Conservation (phyloP, 2,797 vertebrate genomes). For the Bothrops alternatus region DNA sequence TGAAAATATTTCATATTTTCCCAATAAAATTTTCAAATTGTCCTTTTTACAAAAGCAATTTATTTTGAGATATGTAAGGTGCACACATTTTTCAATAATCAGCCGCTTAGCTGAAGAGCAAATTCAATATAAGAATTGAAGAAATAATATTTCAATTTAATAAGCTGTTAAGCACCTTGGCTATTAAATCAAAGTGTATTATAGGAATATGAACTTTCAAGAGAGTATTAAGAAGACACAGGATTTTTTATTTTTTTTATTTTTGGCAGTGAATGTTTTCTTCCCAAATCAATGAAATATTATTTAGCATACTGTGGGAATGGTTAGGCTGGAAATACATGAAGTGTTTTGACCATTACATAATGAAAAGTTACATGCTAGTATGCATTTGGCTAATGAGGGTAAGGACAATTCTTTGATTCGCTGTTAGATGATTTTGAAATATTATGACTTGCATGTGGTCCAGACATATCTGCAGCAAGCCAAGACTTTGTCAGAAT, state of each 20-base stretch:
- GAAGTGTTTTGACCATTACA: neutral
- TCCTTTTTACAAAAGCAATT: constrained; percentile 20
- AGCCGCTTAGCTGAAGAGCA: constrained; percentile 21
- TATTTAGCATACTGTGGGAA: neutral
- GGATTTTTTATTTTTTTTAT: neutral
- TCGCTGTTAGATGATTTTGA: neutral
- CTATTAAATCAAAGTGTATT: constrained; percentile 12
- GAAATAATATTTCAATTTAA: constrained; percentile 39
- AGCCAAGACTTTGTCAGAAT: neutral
- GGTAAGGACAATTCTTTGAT: neutral
- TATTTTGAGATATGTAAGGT: constrained; percentile 26
- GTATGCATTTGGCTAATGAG: neutral
- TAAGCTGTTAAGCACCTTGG: constrained; percentile 45
- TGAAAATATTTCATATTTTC: constrained; percentile 21
- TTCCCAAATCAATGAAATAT: accelerated
- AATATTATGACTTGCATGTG: neutral
- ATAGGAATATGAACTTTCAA: constrained; percentile 33
- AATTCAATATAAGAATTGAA: constrained; percentile 57
- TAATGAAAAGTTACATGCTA: neutral
- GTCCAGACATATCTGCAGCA: neutral
- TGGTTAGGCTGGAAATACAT: neutral
- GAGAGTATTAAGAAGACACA: neutral
- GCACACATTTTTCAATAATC: neutral
- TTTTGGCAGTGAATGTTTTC: neutral
- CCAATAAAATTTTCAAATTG: constrained; percentile 23